phyloP scores from a whole-genome alignment of 2,797 vertebrate species.

The Pseudomugil gertrudae region DNA sequence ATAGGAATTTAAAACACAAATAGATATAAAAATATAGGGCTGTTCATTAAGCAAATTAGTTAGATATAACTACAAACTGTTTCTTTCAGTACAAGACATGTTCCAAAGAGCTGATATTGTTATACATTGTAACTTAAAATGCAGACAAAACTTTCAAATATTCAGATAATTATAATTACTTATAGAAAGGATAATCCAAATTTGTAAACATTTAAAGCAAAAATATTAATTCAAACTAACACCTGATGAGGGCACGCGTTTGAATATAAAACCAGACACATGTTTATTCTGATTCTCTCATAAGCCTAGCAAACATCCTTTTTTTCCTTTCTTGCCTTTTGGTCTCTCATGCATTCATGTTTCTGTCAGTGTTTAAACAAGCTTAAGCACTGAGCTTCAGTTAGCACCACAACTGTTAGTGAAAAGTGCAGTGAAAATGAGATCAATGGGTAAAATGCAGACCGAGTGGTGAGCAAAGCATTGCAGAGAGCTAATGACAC shows the following conservation, averaged over 20 bases:
- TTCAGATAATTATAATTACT: no score
- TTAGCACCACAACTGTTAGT: constrained; percentile 72
- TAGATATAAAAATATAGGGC: background rate
- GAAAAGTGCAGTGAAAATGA: constrained; percentile 75
- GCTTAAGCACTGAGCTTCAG: constrained; percentile 72
- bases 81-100: background rate
- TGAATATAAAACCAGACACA: constrained; percentile 20
- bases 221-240: background rate
- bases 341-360: constrained; percentile 72
- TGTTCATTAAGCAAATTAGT: background rate
- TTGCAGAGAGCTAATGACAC: constrained; percentile 82
- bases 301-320: constrained; percentile 57
- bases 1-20: background rate
- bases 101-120: background rate
- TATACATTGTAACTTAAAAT: background rate
- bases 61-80: background rate
- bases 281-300: constrained; percentile 27
- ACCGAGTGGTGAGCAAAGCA: constrained; percentile 77
- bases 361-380: constrained; percentile 70
- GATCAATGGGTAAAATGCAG: constrained; percentile 80
- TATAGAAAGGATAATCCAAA: no score
- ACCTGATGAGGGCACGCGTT: background rate
- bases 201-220: background rate
- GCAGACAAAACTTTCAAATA: background rate
- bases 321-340: constrained; percentile 61